These are phyloP conservation scores for Bovichtus variegatus DNA, from an alignment of 2,797 vertebrate genomes.

Conservation along the genomic window DNA sequence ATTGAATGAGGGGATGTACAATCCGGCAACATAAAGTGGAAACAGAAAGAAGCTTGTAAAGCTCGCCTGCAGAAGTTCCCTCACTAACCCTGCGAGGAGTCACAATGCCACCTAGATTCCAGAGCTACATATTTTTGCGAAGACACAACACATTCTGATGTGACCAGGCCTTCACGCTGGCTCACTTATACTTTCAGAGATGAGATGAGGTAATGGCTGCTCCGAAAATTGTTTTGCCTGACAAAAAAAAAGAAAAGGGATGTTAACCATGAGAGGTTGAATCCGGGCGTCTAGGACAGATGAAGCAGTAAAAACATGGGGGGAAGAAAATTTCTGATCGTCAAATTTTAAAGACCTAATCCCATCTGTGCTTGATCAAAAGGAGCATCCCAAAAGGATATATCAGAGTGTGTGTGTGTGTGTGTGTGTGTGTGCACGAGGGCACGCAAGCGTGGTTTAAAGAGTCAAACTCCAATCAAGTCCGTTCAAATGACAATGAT, in stretches of 20 bases:
- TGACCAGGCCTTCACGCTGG: not conserved
- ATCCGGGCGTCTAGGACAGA: slow-evolving; percentile 3
- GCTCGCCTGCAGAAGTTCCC: not conserved
- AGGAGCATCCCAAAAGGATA: not conserved
- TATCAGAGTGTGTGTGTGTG: not conserved
- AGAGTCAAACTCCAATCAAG: not conserved
- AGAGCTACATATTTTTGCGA: not conserved
- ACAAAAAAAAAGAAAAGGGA: no score
- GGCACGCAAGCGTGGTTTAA: not conserved
- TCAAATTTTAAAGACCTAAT: slow-evolving; percentile 29
- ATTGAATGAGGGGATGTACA: not conserved
- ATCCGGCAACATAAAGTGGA: not conserved
- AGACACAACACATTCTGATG: not conserved
- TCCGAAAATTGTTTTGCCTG: not conserved
- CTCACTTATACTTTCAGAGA: not conserved
- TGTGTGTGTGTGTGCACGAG: not conserved
- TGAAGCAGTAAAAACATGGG: slow-evolving; percentile 22
- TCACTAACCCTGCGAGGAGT: not conserved
- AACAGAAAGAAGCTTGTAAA: no score
- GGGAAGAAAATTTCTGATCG: not conserved
- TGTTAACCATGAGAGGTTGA: not conserved
- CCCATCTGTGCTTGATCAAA: slow-evolving; percentile 29
- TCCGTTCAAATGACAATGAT: not conserved
- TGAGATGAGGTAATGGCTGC: not conserved
- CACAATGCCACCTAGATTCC: not conserved